Conservation (phyloP, 2,888 invertebrate species). For the Agriopis leucophaearia region DNA sequence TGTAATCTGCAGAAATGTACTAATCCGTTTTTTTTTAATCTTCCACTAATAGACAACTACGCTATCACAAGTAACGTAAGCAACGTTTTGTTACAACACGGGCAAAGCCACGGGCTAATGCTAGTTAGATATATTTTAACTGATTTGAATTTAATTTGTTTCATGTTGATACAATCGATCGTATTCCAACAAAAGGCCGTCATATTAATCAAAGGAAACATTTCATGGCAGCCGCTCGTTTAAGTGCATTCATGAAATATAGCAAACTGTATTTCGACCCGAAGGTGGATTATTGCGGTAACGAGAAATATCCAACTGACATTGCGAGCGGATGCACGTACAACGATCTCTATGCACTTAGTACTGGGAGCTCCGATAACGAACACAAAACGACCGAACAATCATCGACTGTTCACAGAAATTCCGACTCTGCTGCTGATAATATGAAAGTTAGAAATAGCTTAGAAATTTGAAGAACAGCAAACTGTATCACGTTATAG, state of each 20-base stretch:
- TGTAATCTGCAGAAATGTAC: no score
- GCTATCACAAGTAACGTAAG: no score
- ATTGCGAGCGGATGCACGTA: conserved; percentile 81
- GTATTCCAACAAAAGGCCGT: conserved; percentile 26
- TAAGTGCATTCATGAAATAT: conserved; percentile 74
- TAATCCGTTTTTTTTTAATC: no score
- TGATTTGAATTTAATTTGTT: no score
- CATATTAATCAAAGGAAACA: conserved; percentile 39
- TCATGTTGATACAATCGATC: no score
- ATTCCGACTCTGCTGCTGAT: conserved; percentile 42
- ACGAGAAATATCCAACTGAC: conserved; percentile 83
- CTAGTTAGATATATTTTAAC: no score
- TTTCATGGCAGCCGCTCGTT: conserved; percentile 41
- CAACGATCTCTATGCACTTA: conserved; percentile 82
- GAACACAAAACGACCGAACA: conserved; percentile 52
- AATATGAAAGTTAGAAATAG: conserved; percentile 49
- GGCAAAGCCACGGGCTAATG: no score
- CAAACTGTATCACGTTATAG: conserved; percentile 42
- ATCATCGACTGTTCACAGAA: conserved; percentile 35
- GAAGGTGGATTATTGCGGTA: conserved; percentile 82
- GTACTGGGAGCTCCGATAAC: conserved; percentile 57
- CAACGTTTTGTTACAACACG: no score
- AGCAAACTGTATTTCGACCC: conserved; percentile 68
- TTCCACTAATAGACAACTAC: no score
- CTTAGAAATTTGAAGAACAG: conserved; percentile 40